Evolutionary conservation across 2,113 vertebrate genomes (phyloP), one percentile per base, ranked within the genome.

Genomic region (Pangasianodon gigas): DNA sequence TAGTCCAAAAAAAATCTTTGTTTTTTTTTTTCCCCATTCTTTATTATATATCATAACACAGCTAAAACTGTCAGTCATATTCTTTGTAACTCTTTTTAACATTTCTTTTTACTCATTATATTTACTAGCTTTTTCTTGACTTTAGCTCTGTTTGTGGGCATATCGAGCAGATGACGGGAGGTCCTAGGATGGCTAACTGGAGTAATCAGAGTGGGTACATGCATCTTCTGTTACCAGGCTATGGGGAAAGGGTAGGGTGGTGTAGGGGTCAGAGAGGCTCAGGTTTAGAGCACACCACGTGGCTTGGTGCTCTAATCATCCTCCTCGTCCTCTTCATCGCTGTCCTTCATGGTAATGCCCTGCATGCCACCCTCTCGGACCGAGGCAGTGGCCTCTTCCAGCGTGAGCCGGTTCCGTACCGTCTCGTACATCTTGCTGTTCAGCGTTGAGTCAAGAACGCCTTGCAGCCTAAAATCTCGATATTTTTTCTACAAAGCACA

Each of bases 341-440:
- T 99, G 97, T 99, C 98, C 94, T 98, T 99, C 98, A 99, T 99
- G 92, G 98, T 97, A 94, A 99, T 99, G 10, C 98, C 98, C 93
- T 98, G 97, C 90, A 99, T 98, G 90, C 98, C 98, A 0, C 98
- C 98, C 94, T 99, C 98, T 29, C 98, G 97, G 93, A 99, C 98
- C 0, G 98, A 99, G 0, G 98, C 98, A 0, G 98, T 98, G 91
- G 98, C 98, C 94, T 99, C 98, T 92, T 99, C 98, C 82, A 99
- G 90, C 0, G 97, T 99, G 93, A 99, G 97, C 85, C 98, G 96
- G 96, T 98, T 99, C 92, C 98, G 97, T 93, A 99, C 97, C 9
- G 98, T 99, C 56, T 99, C 98, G 0, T 99, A 99, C 93, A 97
- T 98, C 97, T 99, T 99, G 93, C 97, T 99, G 97, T 99, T 99